Conservation (phyloP, 1,140 invertebrate species). For the Drosophila ironensis region DNA sequence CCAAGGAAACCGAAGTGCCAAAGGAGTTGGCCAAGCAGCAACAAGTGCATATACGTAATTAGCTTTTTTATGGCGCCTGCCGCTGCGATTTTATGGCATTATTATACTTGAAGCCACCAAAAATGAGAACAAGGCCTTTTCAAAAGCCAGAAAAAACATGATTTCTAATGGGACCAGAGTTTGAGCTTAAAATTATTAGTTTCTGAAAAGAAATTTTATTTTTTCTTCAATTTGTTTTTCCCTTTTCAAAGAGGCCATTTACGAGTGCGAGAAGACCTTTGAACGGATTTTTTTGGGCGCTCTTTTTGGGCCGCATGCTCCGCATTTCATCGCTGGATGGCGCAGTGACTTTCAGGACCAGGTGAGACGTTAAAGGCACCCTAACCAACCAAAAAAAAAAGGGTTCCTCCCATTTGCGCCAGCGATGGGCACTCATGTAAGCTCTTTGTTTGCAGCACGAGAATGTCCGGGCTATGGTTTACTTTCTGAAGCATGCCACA, state of each 20-base stretch:
- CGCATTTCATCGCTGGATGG: constrained; percentile 91
- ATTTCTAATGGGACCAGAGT: no score
- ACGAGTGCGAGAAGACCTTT: constrained; percentile 90
- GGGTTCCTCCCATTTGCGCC: not conserved
- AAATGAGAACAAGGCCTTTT: not conserved
- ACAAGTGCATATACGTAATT: constrained; percentile 69
- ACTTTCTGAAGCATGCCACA: constrained; percentile 89
- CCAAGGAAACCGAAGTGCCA: constrained; percentile 3
- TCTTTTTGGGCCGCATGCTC: constrained; percentile 89
- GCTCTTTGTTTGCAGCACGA: constrained; percentile 84
- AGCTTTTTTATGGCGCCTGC: constrained; percentile 24
- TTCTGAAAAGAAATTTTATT: not conserved
- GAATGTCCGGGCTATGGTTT: constrained; percentile 88
- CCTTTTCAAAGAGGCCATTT: constrained; percentile 85
- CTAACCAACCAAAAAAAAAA: no score
- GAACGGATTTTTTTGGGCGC: constrained; percentile 90
- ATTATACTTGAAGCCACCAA: constrained; percentile 23
- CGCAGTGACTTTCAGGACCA: constrained; percentile 90
- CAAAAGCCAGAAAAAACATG: no score
- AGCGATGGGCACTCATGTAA: constrained; percentile 4
- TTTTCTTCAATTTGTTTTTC: not conserved
- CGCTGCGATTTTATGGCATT: constrained; percentile 30
- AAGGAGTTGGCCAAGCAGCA: constrained; percentile 41
- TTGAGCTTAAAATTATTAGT: not conserved
- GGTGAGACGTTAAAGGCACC: constrained; percentile 43